phyloP scores from a whole-genome alignment of 2,113 vertebrate species.

The Coptodon bakossiorum region DNA sequence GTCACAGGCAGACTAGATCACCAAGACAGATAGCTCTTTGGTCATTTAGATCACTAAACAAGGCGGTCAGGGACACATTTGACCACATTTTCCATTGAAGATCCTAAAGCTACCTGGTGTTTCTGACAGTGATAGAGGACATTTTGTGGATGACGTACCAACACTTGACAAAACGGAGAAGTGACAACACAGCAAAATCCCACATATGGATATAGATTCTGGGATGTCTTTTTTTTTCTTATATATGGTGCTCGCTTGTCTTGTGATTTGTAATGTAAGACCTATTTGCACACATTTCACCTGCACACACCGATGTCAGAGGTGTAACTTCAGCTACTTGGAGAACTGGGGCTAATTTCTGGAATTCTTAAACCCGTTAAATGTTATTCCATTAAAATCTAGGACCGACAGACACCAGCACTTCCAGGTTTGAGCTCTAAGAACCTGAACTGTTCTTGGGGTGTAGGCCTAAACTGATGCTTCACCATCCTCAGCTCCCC shows the following conservation, averaged over 20 bases:
- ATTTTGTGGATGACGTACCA: not conserved
- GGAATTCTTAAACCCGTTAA: not conserved
- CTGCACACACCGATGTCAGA: not conserved
- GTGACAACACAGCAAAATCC: not conserved
- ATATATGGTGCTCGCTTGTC: not conserved
- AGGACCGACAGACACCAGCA: not conserved
- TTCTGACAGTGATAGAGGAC: not conserved
- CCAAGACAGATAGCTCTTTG: not conserved
- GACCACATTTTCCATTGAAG: not conserved
- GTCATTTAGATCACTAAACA: not conserved
- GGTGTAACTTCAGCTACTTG: not conserved
- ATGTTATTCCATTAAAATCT: not conserved
- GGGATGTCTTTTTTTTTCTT: not conserved
- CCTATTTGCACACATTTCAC: not conserved
- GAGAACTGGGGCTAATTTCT: not conserved
- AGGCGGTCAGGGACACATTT: not conserved
- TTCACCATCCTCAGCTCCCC: not conserved
- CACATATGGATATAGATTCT: not conserved
- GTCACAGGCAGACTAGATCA: not conserved
- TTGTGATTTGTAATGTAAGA: not conserved
- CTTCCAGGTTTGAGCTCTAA: not conserved
- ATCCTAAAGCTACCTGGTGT: not conserved
- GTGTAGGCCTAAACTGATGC: not conserved
- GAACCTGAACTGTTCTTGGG: not conserved
- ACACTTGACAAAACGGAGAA: not conserved